Base-by-base conservation (phyloP, 1,140 invertebrate species). In the Hermatobates lingyangjiaoensis region DNA sequence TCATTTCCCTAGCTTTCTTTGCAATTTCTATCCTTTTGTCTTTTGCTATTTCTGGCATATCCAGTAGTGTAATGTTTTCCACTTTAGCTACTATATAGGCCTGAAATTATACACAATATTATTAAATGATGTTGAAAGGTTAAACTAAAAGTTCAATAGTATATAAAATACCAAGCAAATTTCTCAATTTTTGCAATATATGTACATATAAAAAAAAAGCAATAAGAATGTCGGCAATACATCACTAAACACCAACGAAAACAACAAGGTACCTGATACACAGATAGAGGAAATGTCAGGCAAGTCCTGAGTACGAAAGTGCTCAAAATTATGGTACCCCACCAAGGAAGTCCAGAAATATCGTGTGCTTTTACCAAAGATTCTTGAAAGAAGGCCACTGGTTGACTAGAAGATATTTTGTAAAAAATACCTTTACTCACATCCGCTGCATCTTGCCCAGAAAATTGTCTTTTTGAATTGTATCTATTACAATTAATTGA, bases 281-380 rank as follows among this genome's bases (percentile, higher is more conserved):
- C 59, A 40, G 79, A 72, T 30, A 90, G 59, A 2, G 87, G 87
- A 21, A 90, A 60, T 18, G 84, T 87, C 44, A 88, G 66, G 15
- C 68, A 27, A 14, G 69, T 64, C 60, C 85, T 69, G 38, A 85
- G 61, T 5, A 77, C 50, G 48, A 85, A 60, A 7, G 86, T 86
- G 10, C 78, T 72, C 1, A 81, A 53, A 2, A 83, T 60, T 52
- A 91, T 83, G 15, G 79, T 74, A 1, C 74, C 73, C 81, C 86
- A 90, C 87, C 87, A 92, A 39, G 85, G 80, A 21, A 89, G 62
- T 3, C 82, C 81, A 4, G 74, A 75, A 4, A 61, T 59, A 51
- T 79, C 74, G 65, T 91, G 87, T 27, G 87, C 63, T 50, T 66
- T 63, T 40, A 80, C 58, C 23, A 87, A 61, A 23, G 69, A 69